These are phyloP conservation scores for Nesospiza acunhae DNA, from an alignment of 2,113 vertebrate genomes.

Conservation along the genomic window DNA sequence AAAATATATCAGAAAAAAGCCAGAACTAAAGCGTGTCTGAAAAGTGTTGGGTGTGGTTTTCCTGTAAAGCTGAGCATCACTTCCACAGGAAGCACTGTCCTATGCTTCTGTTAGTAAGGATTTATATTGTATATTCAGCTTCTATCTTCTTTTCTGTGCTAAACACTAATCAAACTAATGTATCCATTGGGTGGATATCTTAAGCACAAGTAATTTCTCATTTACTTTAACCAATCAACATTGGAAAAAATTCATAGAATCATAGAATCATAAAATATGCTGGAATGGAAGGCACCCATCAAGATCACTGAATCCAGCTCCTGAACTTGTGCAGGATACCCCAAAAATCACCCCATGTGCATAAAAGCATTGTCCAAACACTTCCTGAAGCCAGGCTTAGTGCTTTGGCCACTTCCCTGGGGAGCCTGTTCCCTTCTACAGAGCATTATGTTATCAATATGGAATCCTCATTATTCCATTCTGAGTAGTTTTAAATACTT, in stretches of 20 bases:
- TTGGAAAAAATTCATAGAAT: neutral
- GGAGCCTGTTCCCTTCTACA: neutral
- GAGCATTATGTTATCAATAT: neutral
- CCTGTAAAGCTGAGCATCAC: neutral
- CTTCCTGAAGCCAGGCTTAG: neutral
- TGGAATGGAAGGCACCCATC: neutral
- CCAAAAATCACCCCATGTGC: neutral
- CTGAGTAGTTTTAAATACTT: neutral
- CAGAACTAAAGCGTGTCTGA: neutral
- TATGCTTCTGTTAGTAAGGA: neutral
- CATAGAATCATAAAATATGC: neutral
- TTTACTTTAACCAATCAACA: neutral
- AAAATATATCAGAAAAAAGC: neutral
- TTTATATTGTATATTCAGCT: neutral
- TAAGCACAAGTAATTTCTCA: neutral
- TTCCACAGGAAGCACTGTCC: neutral
- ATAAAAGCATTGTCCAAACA: neutral
- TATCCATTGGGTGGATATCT: neutral
- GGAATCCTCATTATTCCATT: neutral
- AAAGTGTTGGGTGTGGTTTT: neutral
- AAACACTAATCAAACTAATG: neutral
- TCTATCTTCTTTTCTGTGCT: neutral
- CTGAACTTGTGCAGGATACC: neutral
- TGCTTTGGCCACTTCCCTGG: neutral
- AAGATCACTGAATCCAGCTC: neutral